Percentiles rank a stretch among this genome's conserved stretches.
Conservation (phyloP, 2,113 vertebrate genomes). For the Tachycineta bicolor region DNA sequence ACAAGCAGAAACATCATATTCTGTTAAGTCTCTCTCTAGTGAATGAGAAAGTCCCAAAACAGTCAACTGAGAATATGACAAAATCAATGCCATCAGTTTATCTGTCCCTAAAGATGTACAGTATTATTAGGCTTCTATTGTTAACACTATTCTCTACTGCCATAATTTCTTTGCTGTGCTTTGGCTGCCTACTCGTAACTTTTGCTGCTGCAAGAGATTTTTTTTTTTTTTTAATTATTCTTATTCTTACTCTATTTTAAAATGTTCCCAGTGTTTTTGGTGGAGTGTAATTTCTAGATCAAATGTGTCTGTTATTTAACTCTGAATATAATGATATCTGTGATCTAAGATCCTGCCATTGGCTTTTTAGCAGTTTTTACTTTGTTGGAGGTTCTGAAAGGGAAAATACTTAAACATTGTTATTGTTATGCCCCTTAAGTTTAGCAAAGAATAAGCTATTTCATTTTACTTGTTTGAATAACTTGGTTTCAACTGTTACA, state of each 20-base stretch:
- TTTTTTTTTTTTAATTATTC: not conserved
- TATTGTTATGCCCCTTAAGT: not conserved
- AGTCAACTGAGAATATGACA: not conserved
- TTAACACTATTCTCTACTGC: not conserved
- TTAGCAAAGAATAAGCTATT: not conserved
- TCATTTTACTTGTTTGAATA: not conserved
- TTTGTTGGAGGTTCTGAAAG: not conserved
- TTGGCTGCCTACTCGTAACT: not conserved
- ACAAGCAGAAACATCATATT: not conserved
- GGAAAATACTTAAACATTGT: not conserved
- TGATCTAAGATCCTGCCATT: not conserved
- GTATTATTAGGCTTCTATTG: not conserved
- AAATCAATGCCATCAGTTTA: not conserved
- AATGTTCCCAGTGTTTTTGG: not conserved
- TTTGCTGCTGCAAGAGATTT: not conserved
- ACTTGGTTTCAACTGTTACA: not conserved
- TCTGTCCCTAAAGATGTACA: not conserved
- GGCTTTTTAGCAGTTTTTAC: not conserved
- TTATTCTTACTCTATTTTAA: not conserved
- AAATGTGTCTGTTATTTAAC: not conserved
- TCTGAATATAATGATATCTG: not conserved
- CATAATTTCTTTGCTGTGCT: not conserved
- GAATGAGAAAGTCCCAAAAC: not conserved
- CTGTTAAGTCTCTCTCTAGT: not conserved
- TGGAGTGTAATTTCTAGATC: not conserved